Conservation (phyloP, 2,797 vertebrate genomes). For the Manis javanica region DNA sequence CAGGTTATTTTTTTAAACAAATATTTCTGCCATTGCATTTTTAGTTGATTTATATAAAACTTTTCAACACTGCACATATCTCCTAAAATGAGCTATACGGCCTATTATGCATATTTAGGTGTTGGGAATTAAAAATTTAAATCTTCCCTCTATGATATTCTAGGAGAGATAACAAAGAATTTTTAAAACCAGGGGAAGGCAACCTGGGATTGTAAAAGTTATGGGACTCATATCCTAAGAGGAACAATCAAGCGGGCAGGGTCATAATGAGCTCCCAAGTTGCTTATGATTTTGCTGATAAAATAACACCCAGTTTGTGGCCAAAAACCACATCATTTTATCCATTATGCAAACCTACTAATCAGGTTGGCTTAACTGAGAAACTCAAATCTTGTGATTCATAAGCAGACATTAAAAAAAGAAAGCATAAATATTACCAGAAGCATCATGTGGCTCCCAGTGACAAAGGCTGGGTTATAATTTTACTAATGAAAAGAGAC, state of each 20-base stretch:
- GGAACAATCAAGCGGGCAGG: background rate
- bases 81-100: constrained; percentile 58
- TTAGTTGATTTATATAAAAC: constrained; percentile 59
- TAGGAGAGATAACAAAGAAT: constrained; percentile 65
- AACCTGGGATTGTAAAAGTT: constrained; percentile 34
- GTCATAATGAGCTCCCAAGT: constrained; percentile 43
- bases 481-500: background rate
- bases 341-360: constrained; percentile 58
- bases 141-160: constrained; percentile 65
- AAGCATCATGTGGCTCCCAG: background rate
- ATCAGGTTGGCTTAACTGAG: constrained; percentile 51
- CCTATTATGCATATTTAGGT: constrained; percentile 60
- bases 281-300: constrained; percentile 57
- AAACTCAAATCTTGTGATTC: constrained; percentile 49
- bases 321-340: constrained; percentile 40
- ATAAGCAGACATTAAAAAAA: constrained; percentile 56
- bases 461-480: background rate
- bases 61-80: constrained; percentile 23
- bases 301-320: constrained; percentile 38
- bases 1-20: constrained; percentile 54
- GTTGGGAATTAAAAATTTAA: constrained; percentile 75
- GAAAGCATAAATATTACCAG: constrained; percentile 49
- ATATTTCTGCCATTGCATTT: constrained; percentile 52
- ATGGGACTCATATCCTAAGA: constrained; percentile 44
- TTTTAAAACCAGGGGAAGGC: constrained; percentile 43